A percentile compares a stretch with the other conserved stretches of the same genome.
Evolutionary conservation across 2,888 invertebrate genomes (phyloP).

Genomic region (Aspidiotus rigidus): DNA sequence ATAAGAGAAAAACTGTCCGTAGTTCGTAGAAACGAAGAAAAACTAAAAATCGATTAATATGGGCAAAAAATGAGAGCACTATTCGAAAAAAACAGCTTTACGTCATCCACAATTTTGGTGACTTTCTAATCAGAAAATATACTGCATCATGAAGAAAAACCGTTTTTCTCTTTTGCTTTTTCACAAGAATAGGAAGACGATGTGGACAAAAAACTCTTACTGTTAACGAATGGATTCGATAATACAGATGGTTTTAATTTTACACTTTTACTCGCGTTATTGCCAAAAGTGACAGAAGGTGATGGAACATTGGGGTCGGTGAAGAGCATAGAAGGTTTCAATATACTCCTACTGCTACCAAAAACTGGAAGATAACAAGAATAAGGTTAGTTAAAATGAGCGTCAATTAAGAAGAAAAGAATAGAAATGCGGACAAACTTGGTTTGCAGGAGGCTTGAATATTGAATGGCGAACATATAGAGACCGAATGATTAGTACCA

Average conservation of each 20-base stretch:
- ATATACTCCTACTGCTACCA: slow-evolving; percentile 21
- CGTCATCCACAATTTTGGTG: no score
- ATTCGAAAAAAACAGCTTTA: no score
- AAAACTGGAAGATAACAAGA: slow-evolving; percentile 12
- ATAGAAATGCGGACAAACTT: slow-evolving; percentile 2
- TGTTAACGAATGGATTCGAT: slow-evolving; percentile 25
- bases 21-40: no score
- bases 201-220: background rate
- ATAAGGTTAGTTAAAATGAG: background rate
- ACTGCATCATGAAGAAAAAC: no score
- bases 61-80: no score
- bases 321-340: slow-evolving; percentile 23
- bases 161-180: no score
- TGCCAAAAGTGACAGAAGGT: slow-evolving; percentile 22
- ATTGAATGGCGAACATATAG: slow-evolving; percentile 24
- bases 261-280: slow-evolving; percentile 21
- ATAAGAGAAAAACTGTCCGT: no score
- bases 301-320: slow-evolving; percentile 18
- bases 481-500: slow-evolving; percentile 12
- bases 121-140: no score
- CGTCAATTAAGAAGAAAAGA: no score
- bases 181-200: background rate
- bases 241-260: slow-evolving; percentile 28
- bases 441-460: slow-evolving; percentile 17
- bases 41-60: no score